Base-by-base conservation (phyloP, 1,140 invertebrate species). In the Diorhabda carinulata region DNA sequence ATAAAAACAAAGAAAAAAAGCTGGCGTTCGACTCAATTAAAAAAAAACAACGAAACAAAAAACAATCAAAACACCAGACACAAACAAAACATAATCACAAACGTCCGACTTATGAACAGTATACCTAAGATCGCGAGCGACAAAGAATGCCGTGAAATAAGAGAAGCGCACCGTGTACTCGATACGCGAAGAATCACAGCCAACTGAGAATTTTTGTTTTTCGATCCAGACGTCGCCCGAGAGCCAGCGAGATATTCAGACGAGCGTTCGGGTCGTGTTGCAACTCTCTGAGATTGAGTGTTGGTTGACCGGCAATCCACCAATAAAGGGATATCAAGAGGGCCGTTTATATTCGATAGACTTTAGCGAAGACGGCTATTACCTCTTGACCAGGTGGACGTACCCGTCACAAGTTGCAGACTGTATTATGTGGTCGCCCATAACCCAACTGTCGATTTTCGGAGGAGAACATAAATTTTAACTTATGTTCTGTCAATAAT, bases 81-180 rank as follows among this genome's bases (percentile, higher is more conserved):
- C 47, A 52, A 52, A 52, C 47, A 52, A 52, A 52, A 52, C 47
- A 52, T 52, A 52, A 52, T 52, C 47, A 52, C 47, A 52, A 52
- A 52, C 47, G 47, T 52, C 47, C 47, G 47, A 52, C 47, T 52
- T 6, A n/a, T n/a, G 47, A 25, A 52, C 47, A 52, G 47, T 25
- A 25, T 25, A 25, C 25, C 25, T 25, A 52, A 52, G 47, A 52
- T 52, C 47, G 47, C 47, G 47, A 52, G n/a, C 47, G 6, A 52
- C 6, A 52, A 9, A 52, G 47, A 52, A 52, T n/a, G 47, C 4
- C 47, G 47, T 52, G 47, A 52, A 6, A 52, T 9, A 52, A 52
- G 6, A 25, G 25, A 25, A 25, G 25, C 25, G n/a, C 6, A 52
- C n/a, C 47, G 47, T 52, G 25, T 25, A 25, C 25, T 25, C 25